Conservation (phyloP, 1,140 invertebrate genomes). For the Whitmania pigra region DNA sequence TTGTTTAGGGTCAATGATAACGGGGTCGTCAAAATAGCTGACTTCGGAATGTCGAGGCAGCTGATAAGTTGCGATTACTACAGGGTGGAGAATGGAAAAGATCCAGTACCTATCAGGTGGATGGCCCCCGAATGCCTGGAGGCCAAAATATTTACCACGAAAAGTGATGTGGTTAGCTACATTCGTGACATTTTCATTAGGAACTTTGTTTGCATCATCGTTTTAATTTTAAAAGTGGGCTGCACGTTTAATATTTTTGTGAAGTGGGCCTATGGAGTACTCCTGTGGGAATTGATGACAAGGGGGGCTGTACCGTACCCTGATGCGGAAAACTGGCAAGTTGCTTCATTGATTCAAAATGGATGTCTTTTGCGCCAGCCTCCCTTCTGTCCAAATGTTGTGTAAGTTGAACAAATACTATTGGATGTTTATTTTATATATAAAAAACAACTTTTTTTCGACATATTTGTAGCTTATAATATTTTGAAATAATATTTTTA, state of each 20-base stretch:
- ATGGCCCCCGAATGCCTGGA: conserved; percentile 63
- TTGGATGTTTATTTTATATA: background rate
- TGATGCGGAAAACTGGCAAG: conserved; percentile 79
- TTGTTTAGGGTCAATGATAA: conserved; percentile 24
- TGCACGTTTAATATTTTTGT: conserved; percentile 7
- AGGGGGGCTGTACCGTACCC: conserved; percentile 69
- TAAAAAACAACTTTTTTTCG: background rate
- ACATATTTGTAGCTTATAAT: background rate
- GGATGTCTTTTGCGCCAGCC: conserved; percentile 75
- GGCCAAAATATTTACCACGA: conserved; percentile 22
- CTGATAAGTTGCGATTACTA: conserved; percentile 85
- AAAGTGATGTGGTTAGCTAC: conserved; percentile 23
- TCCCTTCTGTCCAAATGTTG: conserved; percentile 61
- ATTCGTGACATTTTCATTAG: conserved; percentile 5
- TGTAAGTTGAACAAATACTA: conserved; percentile 19
- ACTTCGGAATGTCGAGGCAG: conserved; percentile 49
- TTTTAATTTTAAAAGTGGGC: background rate
- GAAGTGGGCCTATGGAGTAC: conserved; percentile 84
- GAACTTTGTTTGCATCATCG: background rate
- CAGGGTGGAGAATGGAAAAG: conserved; percentile 66
- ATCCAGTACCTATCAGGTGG: conserved; percentile 84
- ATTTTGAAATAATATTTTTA: background rate
- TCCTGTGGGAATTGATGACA: conserved; percentile 82
- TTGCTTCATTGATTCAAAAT: conserved; percentile 64
- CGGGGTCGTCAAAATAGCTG: conserved; percentile 64